Evolutionary conservation across 2,797 vertebrate species (phyloP).

Genomic region (Sarcoramphus papa): DNA sequence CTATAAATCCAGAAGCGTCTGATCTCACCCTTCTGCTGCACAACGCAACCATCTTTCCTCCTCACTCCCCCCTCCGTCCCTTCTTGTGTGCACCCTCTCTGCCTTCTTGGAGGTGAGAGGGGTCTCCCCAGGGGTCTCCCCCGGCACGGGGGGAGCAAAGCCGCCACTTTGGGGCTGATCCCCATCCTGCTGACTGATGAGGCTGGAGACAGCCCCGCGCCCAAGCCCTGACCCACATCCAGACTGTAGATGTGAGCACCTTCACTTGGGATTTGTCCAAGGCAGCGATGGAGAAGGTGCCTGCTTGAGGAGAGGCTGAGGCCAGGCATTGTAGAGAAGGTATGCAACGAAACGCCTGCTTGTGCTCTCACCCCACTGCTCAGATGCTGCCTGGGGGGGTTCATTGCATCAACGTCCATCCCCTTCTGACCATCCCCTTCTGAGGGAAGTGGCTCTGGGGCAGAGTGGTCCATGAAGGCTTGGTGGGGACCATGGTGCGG

Average conservation of each 20-base stretch:
- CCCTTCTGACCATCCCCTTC: background rate
- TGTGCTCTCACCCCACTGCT: rapidly evolving
- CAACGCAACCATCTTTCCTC: rapidly evolving
- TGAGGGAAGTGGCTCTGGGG: background rate
- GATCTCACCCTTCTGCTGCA: background rate
- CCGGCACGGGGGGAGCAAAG: rapidly evolving
- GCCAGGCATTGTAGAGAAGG: rapidly evolving
- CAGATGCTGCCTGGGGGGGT: background rate
- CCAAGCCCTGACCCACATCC: background rate
- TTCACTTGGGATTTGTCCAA: background rate
- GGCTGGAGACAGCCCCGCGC: background rate
- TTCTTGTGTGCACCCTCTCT: background rate
- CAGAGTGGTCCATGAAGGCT: background rate
- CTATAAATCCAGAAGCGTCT: background rate
- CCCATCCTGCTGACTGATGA: background rate
- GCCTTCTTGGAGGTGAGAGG: background rate
- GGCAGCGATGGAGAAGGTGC: background rate
- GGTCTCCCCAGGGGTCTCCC: background rate
- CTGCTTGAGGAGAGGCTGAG: background rate
- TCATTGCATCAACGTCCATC: background rate
- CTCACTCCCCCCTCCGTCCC: rapidly evolving
- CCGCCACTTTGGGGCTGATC: background rate
- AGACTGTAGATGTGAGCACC: background rate
- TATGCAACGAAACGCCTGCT: background rate
- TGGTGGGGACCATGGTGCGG: rapidly evolving